Evolutionary conservation across 2,888 invertebrate genomes (phyloP), one percentile per base, ranked within the genome.

Genomic region (Campoplex capitator): DNA sequence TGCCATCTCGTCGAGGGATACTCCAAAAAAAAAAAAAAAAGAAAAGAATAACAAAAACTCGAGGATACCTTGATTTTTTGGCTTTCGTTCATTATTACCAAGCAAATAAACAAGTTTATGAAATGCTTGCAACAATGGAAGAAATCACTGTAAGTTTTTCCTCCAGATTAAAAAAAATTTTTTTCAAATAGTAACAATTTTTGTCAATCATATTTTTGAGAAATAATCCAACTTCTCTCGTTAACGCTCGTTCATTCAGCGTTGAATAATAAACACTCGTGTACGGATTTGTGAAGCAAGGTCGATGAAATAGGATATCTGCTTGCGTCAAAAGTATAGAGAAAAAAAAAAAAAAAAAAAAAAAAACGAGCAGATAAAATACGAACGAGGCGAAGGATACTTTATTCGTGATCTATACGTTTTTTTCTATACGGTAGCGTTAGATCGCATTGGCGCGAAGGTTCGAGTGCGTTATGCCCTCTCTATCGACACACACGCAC

Each of bases 241-340:
- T 65, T 32, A 8, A 32, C 35, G 76, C 51, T 35, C 42, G 38
- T 48, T 48, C 4, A 75, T 68, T 48, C 58, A 51, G 6, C 71
- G 51, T 73, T 62, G 77, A 78, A 70, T 74, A 86, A 85, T 67
- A 70, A 76, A 62, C 32, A 32, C 74, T 76, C 48, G 42, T 9
- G n/a, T 71, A 73, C 77, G 77, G 74, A 77, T 83, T 77, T 80
- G 45, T 56, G 62, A 83, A 67, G 80, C 76, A 88, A 83, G 80
- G 73, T 88, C 62, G 83, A 70, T 81, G 83, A 83, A 85, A 87
- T 82, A 84, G 84, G 84, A 87, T 87, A 84, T 84, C 86, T 84
- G 77, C 67, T 77, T 82, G 86, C 70, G 74, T 80, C 78, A 18
- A 48, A 54, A 35, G 58, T 75, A 56, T 16, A 58, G 58, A 68